Base-by-base conservation (phyloP, 2,797 vertebrate species). In the Lophius americanus region DNA sequence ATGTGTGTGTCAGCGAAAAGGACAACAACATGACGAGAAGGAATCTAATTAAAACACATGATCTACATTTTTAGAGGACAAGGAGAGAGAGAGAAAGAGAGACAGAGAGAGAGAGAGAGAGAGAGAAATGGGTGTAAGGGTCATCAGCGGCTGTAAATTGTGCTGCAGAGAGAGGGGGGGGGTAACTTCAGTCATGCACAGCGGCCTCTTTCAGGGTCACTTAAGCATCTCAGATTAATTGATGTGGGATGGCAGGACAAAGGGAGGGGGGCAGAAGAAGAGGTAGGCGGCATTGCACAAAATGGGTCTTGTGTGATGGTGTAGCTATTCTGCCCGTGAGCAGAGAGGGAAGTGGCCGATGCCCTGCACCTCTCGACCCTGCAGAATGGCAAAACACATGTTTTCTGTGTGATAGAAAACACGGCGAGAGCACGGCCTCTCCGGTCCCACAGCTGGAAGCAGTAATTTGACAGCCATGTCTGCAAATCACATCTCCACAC, bases 401-500 rank as follows among this genome's bases (percentile, higher is more conserved):
- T 23, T 23, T 23, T 23, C 23, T 23, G 23, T 50, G 52, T 11
- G 3, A 51, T 55, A 67, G 54, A 67, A 76, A 81, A 77, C 55
- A 43, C 51, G 59, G 50, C 23, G 48, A 68, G 69, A 12, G 32
- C 66, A 67, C 51, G 72, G 68, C 53, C 60, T 73, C 70, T 73
- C 56, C 72, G 38, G 73, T 75, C 73, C 64, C 72, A 76, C 81
- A 86, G 78, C 84, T 61, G 67, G 78, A 87, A 78, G 75, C 65
- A 33, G 61, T 89, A 85, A 89, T 90, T 87, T 77, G 86, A 90
- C 89, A 90, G 73, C 84, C 84, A 83, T 79, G 85, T 82, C 82
- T 84, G 80, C 76, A 87, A 90, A 92, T 92, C 89, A 78, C 86
- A 90, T 92, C 83, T 79, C 79, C 84, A 84, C 37, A 71, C 60